Evolutionary conservation across 2,113 vertebrate genomes (phyloP).

Genomic region (Colaptes auratus): DNA sequence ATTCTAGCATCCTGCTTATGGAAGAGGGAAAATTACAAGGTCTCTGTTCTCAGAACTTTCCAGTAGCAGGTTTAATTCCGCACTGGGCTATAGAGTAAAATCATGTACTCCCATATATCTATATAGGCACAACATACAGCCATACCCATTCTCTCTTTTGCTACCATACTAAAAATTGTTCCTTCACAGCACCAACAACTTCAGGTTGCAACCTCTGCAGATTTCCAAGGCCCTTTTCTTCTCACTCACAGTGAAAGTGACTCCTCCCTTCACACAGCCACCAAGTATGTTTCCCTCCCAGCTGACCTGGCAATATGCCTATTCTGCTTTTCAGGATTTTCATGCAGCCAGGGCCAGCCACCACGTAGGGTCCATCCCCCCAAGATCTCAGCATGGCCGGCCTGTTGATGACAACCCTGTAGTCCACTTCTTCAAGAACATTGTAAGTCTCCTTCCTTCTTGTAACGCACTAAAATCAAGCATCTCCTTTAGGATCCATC

Average conservation of each 20-base stretch:
- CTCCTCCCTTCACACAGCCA: background rate
- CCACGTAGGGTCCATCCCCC: conserved; percentile 85
- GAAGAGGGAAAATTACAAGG: background rate
- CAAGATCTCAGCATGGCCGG: conserved; percentile 88
- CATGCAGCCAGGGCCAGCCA: conserved; percentile 76
- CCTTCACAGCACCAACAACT: background rate
- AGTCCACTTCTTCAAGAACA: conserved; percentile 96
- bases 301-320: background rate
- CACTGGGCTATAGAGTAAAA: accelerated
- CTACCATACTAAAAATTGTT: background rate
- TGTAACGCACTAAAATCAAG: background rate
- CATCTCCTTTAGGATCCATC: background rate
- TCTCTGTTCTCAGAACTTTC: background rate
- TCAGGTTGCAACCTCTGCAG: background rate
- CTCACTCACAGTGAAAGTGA: background rate
- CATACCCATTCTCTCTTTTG: background rate
- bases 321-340: conserved; percentile 75
- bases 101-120: accelerated
- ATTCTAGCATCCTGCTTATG: background rate
- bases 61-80: background rate
- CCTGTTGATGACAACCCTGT: conserved; percentile 90
- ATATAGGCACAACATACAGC: background rate
- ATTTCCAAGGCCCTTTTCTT: background rate
- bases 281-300: background rate
- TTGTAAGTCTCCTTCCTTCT: conserved; percentile 80